Evolutionary conservation across 2,113 vertebrate genomes (phyloP).

Genomic region (Plestiodon gilberti): DNA sequence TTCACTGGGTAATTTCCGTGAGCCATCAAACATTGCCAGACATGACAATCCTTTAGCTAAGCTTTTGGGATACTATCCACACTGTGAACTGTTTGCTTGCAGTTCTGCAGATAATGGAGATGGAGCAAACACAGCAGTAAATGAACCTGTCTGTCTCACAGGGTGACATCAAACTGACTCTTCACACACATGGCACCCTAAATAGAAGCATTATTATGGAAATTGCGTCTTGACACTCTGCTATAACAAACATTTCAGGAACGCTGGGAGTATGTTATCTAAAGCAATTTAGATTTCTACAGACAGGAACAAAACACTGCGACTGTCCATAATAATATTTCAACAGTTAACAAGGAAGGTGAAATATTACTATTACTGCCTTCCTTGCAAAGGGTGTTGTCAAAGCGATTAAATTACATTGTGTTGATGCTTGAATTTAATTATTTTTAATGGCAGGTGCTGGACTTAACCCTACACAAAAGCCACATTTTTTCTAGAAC

Average conservation of each 20-base stretch:
- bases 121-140: slow-evolving; percentile 56
- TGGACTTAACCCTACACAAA: background rate
- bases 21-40: slow-evolving; percentile 61
- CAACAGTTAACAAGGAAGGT: background rate
- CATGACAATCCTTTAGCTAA: slow-evolving; percentile 55
- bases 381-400: background rate
- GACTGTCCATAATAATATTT: slow-evolving; percentile 15
- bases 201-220: slow-evolving; percentile 49
- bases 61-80: slow-evolving; percentile 42
- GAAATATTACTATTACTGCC: background rate
- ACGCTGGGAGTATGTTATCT: slow-evolving; percentile 37
- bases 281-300: slow-evolving; percentile 39
- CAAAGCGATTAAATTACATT: background rate
- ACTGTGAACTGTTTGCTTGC: slow-evolving; percentile 53
- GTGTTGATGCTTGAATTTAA: background rate
- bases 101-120: slow-evolving; percentile 64
- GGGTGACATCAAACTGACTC: slow-evolving; percentile 47
- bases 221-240: slow-evolving; percentile 45
- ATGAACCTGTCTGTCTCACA: slow-evolving; percentile 60
- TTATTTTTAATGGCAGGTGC: background rate
- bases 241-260: slow-evolving; percentile 33
- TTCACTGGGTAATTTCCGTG: slow-evolving; percentile 61
- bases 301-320: slow-evolving; percentile 27
- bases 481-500: background rate
- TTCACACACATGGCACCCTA: slow-evolving; percentile 22